Base-by-base conservation (phyloP, 2,888 invertebrate genomes). In the Aphelenchoides bicaudatus region DNA sequence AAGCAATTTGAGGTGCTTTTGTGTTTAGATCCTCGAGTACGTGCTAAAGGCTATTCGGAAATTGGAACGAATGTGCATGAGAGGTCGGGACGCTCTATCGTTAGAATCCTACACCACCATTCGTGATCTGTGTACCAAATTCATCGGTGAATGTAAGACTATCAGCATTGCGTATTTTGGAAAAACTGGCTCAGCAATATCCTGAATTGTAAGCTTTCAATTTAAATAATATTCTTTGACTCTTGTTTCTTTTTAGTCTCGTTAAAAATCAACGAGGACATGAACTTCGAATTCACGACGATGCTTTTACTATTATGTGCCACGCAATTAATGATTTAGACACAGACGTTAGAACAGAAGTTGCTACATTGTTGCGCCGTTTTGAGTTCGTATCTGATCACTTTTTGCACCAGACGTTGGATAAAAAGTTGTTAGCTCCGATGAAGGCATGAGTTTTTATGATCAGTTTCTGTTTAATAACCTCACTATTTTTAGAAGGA, bases 351-450 rank as follows among this genome's bases (percentile, higher is more conserved):
- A 51, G 78, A 3, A 63, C 71, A 2, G 71, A 78, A 58, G 79
- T 80, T 3, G 79, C 79, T 2, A 63, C 62, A 38, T 62, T 78
- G 21, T 67, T 82, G 56, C 96, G 96, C 0, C 85, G 87, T 13
- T 89, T 96, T 84, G 86, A 87, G 48, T 85, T 85, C 52, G 94
- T 98, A 3, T 89, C 91, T 56, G 86, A 88, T 47, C 86, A 88
- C 61, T 93, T 92, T 81, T 84, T 98, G 54, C 87, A 91, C 78
- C 96, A 98, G 82, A 96, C 96, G 0, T 82, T 98, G 31, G 96
- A 98, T 79, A 98, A 98, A 81, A 96, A 96, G 79, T 85, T 93
- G 25, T 92, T 93, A 91, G 90, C 90, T 51, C 89, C 91, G 78
- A 88, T 92, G 87, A 86, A 88, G 84, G 88, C 89, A n/a, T 29